A percentile compares a stretch with the other conserved stretches of the same genome.
phyloP scores from a whole-genome alignment of 2,113 vertebrate species.

The Eurystomus gularis region DNA sequence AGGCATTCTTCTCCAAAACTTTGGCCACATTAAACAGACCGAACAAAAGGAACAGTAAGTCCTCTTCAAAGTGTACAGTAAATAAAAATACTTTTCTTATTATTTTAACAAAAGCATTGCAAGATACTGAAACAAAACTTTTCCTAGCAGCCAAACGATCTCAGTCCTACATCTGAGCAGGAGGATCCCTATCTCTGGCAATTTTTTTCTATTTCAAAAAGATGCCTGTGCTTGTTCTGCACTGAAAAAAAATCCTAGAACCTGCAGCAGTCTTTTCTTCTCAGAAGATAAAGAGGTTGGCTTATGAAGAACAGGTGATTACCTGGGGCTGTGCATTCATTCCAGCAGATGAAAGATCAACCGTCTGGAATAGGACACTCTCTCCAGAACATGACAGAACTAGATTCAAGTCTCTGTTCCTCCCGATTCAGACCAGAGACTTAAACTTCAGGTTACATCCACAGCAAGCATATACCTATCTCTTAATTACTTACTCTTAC shows the following conservation, averaged over 20 bases:
- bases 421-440: not conserved
- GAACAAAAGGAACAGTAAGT: not conserved
- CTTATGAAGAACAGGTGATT: not conserved
- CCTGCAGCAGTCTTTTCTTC: not conserved
- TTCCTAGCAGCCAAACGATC: not conserved
- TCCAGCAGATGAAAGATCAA: not conserved
- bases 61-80: not conserved
- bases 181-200: not conserved
- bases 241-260: not conserved
- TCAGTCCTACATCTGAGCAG: not conserved
- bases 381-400: slow-evolving; percentile 18
- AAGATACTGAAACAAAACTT: not conserved
- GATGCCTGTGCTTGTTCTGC: not conserved
- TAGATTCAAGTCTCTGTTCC: not conserved
- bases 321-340: slow-evolving; percentile 21
- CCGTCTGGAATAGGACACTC: not conserved
- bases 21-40: not conserved
- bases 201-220: not conserved
- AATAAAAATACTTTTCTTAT: not conserved
- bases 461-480: not conserved
- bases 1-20: not conserved
- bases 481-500: not conserved
- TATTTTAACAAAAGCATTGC: not conserved
- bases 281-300: not conserved
- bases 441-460: slow-evolving; percentile 42